Evolutionary conservation across 2,797 vertebrate genomes (phyloP).

Genomic region (Tinamus major): DNA sequence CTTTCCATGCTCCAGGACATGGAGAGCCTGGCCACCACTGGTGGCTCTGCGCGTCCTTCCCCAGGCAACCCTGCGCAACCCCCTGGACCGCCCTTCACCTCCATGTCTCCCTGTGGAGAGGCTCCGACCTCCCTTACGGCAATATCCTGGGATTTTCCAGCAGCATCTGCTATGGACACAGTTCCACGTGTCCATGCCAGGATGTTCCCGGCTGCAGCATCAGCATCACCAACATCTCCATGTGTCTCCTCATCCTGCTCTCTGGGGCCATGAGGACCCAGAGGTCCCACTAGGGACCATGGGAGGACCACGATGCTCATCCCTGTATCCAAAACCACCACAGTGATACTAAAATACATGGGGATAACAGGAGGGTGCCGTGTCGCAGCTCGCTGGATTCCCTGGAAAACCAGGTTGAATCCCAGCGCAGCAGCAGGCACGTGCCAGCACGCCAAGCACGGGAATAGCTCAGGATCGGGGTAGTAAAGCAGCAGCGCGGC

Average conservation of each 20-base stretch:
- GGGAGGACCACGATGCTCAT: neutral
- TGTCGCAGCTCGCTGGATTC: neutral
- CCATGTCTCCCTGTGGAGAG: neutral
- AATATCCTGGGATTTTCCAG: neutral
- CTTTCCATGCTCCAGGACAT: neutral
- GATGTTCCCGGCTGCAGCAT: accelerated
- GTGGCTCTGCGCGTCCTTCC: neutral
- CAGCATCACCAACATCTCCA: accelerated
- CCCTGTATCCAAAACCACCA: neutral
- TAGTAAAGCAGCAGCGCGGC: conserved; percentile 29
- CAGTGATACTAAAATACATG: neutral
- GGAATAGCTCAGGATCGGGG: conserved; percentile 37
- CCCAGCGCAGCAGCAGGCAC: neutral
- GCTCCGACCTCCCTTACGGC: accelerated
- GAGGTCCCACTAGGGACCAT: accelerated
- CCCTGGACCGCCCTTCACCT: neutral
- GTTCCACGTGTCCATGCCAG: accelerated
- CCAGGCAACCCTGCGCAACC: accelerated
- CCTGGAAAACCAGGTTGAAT: neutral
- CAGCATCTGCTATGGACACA: neutral
- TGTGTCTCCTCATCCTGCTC: neutral
- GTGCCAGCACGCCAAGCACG: neutral
- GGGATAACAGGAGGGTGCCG: conserved; percentile 5
- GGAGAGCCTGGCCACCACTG: neutral
- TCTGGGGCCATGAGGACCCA: neutral